A percentile compares a stretch with the other conserved stretches of the same genome.
These are phyloP conservation scores for Gopherus flavomarginatus DNA, from an alignment of 2,113 vertebrate genomes.

Conservation along the genomic window DNA sequence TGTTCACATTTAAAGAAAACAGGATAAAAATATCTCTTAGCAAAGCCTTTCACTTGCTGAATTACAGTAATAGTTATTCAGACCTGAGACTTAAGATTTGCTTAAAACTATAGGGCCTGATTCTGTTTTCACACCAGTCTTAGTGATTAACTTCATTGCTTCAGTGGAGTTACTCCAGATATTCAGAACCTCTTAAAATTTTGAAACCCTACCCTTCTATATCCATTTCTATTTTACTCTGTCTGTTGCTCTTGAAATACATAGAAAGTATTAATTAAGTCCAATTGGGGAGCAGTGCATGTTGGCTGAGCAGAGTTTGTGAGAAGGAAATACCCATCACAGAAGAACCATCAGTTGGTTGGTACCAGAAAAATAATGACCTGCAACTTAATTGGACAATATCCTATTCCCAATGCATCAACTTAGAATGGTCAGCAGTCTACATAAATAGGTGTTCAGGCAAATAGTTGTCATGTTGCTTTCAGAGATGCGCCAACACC, in stretches of 20 bases:
- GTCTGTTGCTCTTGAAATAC: background rate
- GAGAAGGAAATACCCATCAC: background rate
- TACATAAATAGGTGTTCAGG: background rate
- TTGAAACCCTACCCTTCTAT: background rate
- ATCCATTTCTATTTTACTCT: background rate
- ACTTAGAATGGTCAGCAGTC: background rate
- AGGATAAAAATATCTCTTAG: background rate
- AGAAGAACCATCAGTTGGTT: background rate
- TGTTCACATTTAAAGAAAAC: background rate
- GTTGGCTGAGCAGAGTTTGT: background rate
- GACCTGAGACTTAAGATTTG: background rate
- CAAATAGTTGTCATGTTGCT: background rate
- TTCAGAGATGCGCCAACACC: background rate
- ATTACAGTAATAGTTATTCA: constrained; percentile 1
- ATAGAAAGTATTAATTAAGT: background rate
- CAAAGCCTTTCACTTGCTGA: background rate
- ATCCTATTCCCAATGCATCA: background rate
- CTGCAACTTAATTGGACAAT: background rate
- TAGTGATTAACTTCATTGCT: background rate
- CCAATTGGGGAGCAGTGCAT: background rate
- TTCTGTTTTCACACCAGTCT: background rate
- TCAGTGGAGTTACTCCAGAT: background rate
- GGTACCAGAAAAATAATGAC: background rate
- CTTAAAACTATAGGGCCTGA: background rate
- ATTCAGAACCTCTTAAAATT: background rate